A percentile compares a stretch with the other conserved stretches of the same genome.
phyloP scores from a whole-genome alignment of 64 coral and sea anemone genomes.

The Hydrozoanthus tunicans region DNA sequence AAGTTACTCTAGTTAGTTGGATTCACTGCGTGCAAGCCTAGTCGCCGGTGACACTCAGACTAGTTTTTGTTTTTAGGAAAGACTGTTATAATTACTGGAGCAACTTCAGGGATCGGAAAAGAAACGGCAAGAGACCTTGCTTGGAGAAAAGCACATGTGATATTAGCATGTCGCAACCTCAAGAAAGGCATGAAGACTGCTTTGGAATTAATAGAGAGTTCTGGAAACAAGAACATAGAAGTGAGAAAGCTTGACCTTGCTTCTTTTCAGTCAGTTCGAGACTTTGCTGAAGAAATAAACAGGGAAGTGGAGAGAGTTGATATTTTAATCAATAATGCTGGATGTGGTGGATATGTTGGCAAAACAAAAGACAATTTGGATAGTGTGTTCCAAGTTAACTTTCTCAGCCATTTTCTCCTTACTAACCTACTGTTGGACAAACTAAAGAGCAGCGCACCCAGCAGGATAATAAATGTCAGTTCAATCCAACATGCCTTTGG shows the following conservation, averaged over 20 bases:
- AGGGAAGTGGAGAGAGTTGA: conserved; percentile 51
- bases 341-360: neutral
- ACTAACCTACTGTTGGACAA: conserved; percentile 55
- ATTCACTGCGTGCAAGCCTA: no score
- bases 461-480: conserved; percentile 44
- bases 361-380: conserved; percentile 45
- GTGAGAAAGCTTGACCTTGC: conserved; percentile 54
- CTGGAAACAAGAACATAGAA: conserved; percentile 42
- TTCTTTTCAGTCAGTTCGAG: conserved; percentile 44
- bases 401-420: conserved; percentile 44
- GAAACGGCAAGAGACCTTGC: conserved; percentile 61
- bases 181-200: conserved; percentile 47
- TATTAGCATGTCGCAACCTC: conserved; percentile 47
- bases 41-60: no score
- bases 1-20: no score
- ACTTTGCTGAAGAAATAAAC: conserved; percentile 48
- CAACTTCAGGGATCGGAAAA: conserved; percentile 47
- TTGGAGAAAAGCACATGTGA: conserved; percentile 49
- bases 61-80: conserved; percentile 10
- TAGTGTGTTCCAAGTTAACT: conserved; percentile 47
- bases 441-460: conserved; percentile 21
- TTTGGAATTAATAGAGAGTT: conserved; percentile 40
- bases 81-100: conserved; percentile 51
- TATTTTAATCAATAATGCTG: conserved; percentile 55
- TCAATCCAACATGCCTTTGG: conserved; percentile 17